Evolutionary conservation across 2,797 vertebrate genomes (phyloP), one percentile per base, ranked within the genome.

Genomic region (Syndactyla subalaris): DNA sequence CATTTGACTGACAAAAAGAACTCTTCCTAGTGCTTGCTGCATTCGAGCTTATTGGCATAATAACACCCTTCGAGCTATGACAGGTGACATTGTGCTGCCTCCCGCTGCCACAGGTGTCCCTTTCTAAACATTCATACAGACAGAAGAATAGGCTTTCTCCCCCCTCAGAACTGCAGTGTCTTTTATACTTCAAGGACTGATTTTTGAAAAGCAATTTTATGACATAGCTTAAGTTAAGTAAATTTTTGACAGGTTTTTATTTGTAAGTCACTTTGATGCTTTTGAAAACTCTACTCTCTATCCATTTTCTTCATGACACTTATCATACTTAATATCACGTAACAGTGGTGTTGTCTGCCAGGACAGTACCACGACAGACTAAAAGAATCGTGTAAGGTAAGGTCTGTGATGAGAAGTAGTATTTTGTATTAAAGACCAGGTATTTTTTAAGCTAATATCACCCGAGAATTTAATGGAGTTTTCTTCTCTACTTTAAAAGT

Each of bases 181-280:
- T 94, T 93, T 88, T 92, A 22, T 78, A 57, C 7, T 62, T 78
- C 39, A 10, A 23, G 41, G 52, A 27, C 30, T 65, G 54, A 20
- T 66, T 81, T 91, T 66, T 93, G 52, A 83, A 81, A 78, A 57
- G 52, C 20, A 62, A 41, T 55, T 79, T 71, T 59, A 49, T 90
- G 55, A 57, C 46, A 41, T 30, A 88, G 51, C 32, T 68, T 61
- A 78, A 92, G 59, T 89, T 38, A 77, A 77, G 14, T n/a, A 76
- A 10, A 41, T 79, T 94, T 92, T 84, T 93, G 81, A 85, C 71
- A 92, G 71, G 63, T 73, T 82, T 96, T 92, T 87, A 70, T 88
- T 92, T 92, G 14, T 45, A 73, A 91, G 71, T 88, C 12, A 77
- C 71, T 61, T 85, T 63, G 52, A 85, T 85, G 78, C 48, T 87